A percentile compares a stretch with the other conserved stretches of the same genome.
These are phyloP conservation scores for Spilogale gracilis DNA, from an alignment of 2,113 vertebrate species.

Conservation along the genomic window DNA sequence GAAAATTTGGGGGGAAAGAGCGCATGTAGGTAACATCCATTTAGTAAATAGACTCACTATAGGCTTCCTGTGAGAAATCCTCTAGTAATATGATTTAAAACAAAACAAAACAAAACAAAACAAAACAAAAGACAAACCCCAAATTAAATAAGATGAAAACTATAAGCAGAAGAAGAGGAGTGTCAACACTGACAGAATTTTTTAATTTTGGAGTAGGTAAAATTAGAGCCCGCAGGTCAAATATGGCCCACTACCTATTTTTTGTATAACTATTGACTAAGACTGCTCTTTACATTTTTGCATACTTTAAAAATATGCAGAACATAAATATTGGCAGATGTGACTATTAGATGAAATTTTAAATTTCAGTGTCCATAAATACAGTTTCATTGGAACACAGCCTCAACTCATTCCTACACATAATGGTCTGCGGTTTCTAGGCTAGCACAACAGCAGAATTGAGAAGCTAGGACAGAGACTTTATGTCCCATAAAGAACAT, in stretches of 20 bases:
- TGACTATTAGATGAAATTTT: conserved; percentile 36
- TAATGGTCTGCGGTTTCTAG: neutral
- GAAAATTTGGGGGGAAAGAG: neutral
- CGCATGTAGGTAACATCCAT: neutral
- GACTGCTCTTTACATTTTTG: neutral
- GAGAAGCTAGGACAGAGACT: neutral
- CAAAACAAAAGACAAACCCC: neutral
- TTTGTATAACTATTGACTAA: neutral
- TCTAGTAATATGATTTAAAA: conserved; percentile 1
- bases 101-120: neutral
- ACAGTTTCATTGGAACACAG: neutral
- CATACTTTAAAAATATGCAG: neutral
- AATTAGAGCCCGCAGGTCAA: neutral
- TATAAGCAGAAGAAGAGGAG: neutral
- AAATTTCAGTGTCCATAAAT: neutral
- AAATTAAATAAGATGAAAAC: neutral
- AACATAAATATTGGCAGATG: neutral
- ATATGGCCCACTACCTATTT: neutral
- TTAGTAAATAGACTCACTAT: neutral
- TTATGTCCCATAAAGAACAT: neutral
- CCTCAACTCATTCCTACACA: neutral
- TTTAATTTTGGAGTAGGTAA: neutral
- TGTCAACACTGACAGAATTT: neutral
- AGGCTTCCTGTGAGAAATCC: neutral
- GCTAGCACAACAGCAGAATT: neutral